phyloP scores from a whole-genome alignment of 2,888 invertebrate genomes.

The Microplitis deprimator region DNA sequence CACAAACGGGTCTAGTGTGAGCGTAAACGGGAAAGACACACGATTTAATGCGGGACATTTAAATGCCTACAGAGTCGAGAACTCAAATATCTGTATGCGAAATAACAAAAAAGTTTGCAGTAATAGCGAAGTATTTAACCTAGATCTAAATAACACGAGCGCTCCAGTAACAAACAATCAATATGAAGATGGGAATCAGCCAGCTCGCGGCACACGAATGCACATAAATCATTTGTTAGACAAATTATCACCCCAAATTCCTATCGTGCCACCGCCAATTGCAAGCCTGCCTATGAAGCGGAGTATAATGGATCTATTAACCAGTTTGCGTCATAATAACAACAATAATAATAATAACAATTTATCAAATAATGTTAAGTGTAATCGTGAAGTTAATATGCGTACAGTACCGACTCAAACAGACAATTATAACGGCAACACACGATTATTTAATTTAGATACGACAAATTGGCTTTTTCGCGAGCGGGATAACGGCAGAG shows the following conservation, averaged over 20 bases:
- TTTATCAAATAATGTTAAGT: conserved; percentile 52
- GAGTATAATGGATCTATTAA: conserved; percentile 59
- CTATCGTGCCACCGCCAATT: conserved; percentile 52
- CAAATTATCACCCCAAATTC: conserved; percentile 59
- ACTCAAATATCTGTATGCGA: conserved; percentile 33
- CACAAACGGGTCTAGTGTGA: too few relatives aligned
- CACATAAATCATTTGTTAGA: conserved; percentile 66
- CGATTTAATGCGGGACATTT: neutral
- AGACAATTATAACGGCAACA: conserved; percentile 46
- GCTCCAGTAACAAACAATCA: conserved; percentile 32
- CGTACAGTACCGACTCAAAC: conserved; percentile 53
- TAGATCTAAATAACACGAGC: conserved; percentile 4
- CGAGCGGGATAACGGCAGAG: conserved; percentile 28
- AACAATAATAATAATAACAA: conserved; percentile 53
- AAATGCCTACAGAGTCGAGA: neutral
- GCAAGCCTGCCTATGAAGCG: conserved; percentile 52
- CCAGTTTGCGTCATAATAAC: conserved; percentile 51
- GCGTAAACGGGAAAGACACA: neutral
- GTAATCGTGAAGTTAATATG: conserved; percentile 50
- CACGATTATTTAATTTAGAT: conserved; percentile 34
- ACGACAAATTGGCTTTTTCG: conserved; percentile 29
- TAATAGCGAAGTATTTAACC: neutral
- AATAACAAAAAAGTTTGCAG: conserved; percentile 32
- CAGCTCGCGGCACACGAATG: conserved; percentile 59
- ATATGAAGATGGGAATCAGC: conserved; percentile 38